Percentiles rank a stretch among this genome's conserved stretches.
phyloP scores from a whole-genome alignment of 2,113 vertebrate genomes.

The Otocyon megalotis region DNA sequence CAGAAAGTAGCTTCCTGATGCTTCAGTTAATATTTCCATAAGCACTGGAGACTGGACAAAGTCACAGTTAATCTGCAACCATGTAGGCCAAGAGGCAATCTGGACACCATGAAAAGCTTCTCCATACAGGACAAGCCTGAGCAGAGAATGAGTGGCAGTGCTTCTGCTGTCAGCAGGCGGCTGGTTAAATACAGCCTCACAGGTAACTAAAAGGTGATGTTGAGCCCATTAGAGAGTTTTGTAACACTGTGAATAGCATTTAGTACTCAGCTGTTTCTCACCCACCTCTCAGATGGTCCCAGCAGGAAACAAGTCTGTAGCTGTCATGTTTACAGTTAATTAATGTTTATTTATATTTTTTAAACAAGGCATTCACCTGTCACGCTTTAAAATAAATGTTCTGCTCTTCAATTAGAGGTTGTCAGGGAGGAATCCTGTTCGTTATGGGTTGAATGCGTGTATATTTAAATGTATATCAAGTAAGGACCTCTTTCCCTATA shows the following conservation, averaged over 20 bases:
- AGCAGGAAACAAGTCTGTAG: constrained; percentile 74
- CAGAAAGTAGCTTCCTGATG: not conserved
- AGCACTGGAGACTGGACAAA: not conserved
- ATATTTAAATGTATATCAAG: not conserved
- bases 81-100: not conserved
- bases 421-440: constrained; percentile 65
- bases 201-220: constrained; percentile 2
- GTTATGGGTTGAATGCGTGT: not conserved
- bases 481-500: not conserved
- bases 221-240: constrained; percentile 50
- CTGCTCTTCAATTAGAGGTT: constrained; percentile 77
- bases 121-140: not conserved
- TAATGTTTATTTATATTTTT: constrained; percentile 82
- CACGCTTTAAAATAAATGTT: constrained; percentile 68
- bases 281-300: constrained; percentile 81
- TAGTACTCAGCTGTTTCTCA: constrained; percentile 74
- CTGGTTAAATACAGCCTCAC: constrained; percentile 14
- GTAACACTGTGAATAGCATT: constrained; percentile 31
- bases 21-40: not conserved
- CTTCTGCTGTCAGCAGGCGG: not conserved
- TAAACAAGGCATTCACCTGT: constrained; percentile 81
- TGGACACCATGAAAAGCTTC: not conserved
- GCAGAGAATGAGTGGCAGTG: not conserved
- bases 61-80: not conserved
- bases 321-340: constrained; percentile 82